Percentiles rank a stretch among this genome's conserved stretches.
Conservation (phyloP, 2,888 invertebrate species). For the Lasioglossum oenotherae region DNA sequence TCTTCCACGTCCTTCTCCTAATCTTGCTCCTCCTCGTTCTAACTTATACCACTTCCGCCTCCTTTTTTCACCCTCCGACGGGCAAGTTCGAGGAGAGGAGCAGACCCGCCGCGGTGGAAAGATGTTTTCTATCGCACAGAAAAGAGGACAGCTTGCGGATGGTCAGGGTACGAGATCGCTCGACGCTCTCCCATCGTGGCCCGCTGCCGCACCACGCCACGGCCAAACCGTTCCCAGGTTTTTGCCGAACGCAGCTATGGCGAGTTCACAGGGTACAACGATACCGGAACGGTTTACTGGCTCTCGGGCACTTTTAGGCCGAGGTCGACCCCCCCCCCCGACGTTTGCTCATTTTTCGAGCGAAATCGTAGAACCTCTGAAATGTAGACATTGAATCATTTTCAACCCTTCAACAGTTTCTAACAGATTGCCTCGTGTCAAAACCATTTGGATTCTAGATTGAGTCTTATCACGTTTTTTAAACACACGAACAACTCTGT, state of each 20-base stretch:
- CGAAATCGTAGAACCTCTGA: neutral
- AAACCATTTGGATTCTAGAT: too few relatives aligned
- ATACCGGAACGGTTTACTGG: constrained; percentile 11
- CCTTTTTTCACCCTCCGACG: constrained; percentile 31
- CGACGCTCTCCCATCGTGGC: neutral
- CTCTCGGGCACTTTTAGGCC: neutral
- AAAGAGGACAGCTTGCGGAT: constrained; percentile 68
- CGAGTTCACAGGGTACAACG: constrained; percentile 7
- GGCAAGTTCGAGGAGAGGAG: constrained; percentile 1
- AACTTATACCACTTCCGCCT: constrained; percentile 18
- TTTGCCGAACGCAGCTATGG: constrained; percentile 15
- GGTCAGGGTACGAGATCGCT: constrained; percentile 62
- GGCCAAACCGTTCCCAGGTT: constrained; percentile 22
- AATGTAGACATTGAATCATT: neutral
- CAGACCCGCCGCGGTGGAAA: neutral
- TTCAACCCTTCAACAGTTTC: neutral
- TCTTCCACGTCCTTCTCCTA: neutral
- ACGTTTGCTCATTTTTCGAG: neutral
- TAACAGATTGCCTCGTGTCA: too few relatives aligned
- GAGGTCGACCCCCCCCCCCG: neutral
- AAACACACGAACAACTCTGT: neutral
- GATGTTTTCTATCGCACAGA: constrained; percentile 50
- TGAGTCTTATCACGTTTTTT: too few relatives aligned
- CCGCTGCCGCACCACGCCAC: neutral
- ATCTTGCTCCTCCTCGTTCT: neutral